Evolutionary conservation across 2,113 vertebrate species (phyloP).

Genomic region (Nothoprocta pentlandii): DNA sequence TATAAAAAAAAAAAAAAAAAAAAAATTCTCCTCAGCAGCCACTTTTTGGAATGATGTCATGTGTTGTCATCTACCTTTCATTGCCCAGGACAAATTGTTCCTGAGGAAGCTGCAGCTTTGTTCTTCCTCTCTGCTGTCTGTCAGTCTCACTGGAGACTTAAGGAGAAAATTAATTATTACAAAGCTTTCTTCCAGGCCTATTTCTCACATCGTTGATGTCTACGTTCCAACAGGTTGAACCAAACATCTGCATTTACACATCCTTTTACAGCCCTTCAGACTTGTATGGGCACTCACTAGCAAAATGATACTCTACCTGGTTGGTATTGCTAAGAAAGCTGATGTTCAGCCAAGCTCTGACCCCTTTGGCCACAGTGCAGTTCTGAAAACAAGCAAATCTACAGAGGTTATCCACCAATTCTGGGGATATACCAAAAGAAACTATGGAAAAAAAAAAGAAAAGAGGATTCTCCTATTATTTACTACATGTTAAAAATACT

Average conservation of each 20-base stretch:
- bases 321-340: neutral
- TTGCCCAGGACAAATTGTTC: neutral
- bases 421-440: neutral
- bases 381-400: neutral
- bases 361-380: neutral
- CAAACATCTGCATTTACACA: neutral
- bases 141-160: neutral
- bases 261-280: neutral
- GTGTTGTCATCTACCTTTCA: neutral
- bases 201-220: neutral
- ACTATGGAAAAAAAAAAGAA: neutral
- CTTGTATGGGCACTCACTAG: neutral
- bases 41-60: neutral
- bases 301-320: neutral
- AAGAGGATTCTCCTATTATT: neutral
- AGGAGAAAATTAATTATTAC: neutral
- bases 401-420: neutral
- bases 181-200: neutral
- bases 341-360: neutral
- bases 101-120: neutral
- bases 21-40: neutral
- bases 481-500: neutral
- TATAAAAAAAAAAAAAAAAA: neutral
- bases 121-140: neutral
- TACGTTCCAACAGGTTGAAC: accelerated